phyloP scores from a whole-genome alignment of 1,140 invertebrate genomes.

The Heliconius nattereri region DNA sequence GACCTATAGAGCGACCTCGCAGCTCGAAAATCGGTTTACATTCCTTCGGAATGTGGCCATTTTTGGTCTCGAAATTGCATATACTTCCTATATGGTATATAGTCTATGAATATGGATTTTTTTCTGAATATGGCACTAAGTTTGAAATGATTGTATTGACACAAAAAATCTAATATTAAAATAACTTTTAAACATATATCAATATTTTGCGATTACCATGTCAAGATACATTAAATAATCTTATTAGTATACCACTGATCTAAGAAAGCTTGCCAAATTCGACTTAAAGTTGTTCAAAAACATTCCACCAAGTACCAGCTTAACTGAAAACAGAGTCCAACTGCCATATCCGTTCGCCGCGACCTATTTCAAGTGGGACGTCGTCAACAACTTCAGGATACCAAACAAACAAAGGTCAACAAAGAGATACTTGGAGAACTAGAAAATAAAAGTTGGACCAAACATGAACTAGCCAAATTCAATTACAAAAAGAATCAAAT shows the following conservation, averaged over 20 bases:
- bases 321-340: constrained; percentile 18
- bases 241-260: neutral
- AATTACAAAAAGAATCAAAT: constrained; percentile 33
- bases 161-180: too few species aligned
- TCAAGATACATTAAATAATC: neutral
- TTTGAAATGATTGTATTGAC: too few species aligned
- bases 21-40: too few species aligned
- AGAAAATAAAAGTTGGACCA: constrained; percentile 25
- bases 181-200: too few species aligned
- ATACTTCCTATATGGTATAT: too few species aligned
- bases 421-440: constrained; percentile 29
- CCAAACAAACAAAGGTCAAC: constrained; percentile 33
- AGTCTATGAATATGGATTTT: too few species aligned
- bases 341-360: constrained; percentile 27
- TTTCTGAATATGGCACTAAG: too few species aligned
- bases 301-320: neutral
- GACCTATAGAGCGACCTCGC: too few species aligned
- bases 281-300: neutral
- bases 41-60: too few species aligned
- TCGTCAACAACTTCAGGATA: constrained; percentile 25
- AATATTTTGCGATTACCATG: too few species aligned
- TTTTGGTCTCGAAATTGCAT: too few species aligned
- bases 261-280: neutral
- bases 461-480: constrained; percentile 29
- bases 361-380: constrained; percentile 24